Base-by-base conservation (phyloP, 2,113 vertebrate species). In the Lonchura striata region DNA sequence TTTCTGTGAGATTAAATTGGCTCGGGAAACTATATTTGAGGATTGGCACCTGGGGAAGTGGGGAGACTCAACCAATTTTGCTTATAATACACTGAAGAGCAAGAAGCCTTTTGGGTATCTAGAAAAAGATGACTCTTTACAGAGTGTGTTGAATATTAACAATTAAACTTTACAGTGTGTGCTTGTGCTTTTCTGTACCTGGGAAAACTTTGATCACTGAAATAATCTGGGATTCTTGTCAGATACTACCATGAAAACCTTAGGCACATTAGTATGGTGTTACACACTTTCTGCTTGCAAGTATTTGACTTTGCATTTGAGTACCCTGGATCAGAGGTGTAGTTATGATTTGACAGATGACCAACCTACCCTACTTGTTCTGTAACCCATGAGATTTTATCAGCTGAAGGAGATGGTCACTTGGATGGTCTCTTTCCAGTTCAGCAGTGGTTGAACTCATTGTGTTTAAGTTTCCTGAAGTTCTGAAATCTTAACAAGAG, bases 191-290 rank as follows among this genome's bases (percentile, higher is more conserved):
- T 52, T 76, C 37, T 68, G 0, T 33, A 50, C 25, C 77, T 86
- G 19, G 13, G 42, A 59, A 81, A 64, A 59, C 35, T 52, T 59
- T 81, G 47, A 30, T 70, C n/a, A 6, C 56, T 78, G 37, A 90
- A 90, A 59, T 57, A 15, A 44, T 52, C 33, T n/a, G 50, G 64
- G 53, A 42, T 53, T 68, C 21, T 85, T 74, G 37, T 12, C 37
- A 8, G n/a, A 31, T 44, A 33, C 17, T 41, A 31, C 31, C 15
- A 28, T 52, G 57, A 60, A 79, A 85, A 57, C 57, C 16, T 49
- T 33, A 39, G 31, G 22, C 15, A 35, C 0, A 0, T 72, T 42
- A 53, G 3, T 16, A 13, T 11, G 33, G 8, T 17, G 42, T 71
- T 79, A 22, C 30, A 53, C 10, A 6, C 63, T 60, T 68, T 31